phyloP scores from a whole-genome alignment of 2,888 invertebrate species.

The Punctoribates punctum region DNA sequence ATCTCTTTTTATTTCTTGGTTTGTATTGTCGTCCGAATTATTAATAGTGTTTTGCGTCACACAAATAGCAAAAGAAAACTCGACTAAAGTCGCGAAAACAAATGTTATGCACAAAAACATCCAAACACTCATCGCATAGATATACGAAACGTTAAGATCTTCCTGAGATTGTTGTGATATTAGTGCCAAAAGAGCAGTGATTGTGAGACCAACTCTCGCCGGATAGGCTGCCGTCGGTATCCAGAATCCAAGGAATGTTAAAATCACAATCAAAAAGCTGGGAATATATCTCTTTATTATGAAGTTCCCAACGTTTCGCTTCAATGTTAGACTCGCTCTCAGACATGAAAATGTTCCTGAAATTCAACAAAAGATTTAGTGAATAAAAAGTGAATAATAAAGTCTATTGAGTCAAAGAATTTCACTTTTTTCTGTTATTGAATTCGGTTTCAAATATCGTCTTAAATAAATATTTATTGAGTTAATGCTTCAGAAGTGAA shows the following conservation, averaged over 20 bases:
- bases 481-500: too few species aligned
- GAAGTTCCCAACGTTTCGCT: conserved; percentile 45
- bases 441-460: too few species aligned
- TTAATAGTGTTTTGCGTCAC: background rate
- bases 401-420: too few species aligned
- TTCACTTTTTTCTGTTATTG: too few species aligned
- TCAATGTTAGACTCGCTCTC: conserved; percentile 43
- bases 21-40: background rate
- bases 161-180: conserved; percentile 47
- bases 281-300: conserved; percentile 47
- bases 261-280: conserved; percentile 46
- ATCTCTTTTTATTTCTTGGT: background rate
- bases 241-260: conserved; percentile 47
- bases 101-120: conserved; percentile 50
- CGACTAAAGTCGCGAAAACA: conserved; percentile 49
- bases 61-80: conserved; percentile 48
- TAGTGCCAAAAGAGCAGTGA: conserved; percentile 75
- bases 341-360: conserved; percentile 47
- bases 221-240: conserved; percentile 47
- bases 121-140: conserved; percentile 50
- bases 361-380: background rate
- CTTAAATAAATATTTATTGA: too few species aligned
- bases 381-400: background rate
- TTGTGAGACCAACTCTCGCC: conserved; percentile 45
- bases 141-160: conserved; percentile 51